phyloP scores from a whole-genome alignment of 2,113 vertebrate genomes.

The Ictalurus punctatus region DNA sequence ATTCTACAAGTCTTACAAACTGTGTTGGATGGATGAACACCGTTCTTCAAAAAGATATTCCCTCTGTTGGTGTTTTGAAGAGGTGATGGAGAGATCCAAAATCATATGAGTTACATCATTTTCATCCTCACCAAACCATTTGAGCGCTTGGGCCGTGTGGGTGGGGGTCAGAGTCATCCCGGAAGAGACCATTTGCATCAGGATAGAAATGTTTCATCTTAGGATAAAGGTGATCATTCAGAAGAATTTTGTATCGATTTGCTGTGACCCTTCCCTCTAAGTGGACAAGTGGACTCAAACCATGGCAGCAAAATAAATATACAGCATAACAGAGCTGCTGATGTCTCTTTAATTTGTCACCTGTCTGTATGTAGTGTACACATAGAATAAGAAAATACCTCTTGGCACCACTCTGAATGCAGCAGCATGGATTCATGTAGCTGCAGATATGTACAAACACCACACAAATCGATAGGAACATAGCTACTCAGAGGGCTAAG shows the following conservation, averaged over 20 bases:
- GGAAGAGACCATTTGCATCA: neutral
- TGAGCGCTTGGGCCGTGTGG: neutral
- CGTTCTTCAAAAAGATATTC: neutral
- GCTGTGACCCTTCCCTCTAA: neutral
- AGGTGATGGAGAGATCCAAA: neutral
- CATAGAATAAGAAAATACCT: neutral
- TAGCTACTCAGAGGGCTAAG: neutral
- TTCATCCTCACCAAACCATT: neutral
- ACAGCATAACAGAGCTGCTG: neutral
- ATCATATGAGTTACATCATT: neutral
- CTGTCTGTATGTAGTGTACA: neutral
- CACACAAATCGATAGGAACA: neutral
- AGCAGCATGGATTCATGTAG: neutral
- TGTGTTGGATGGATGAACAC: neutral
- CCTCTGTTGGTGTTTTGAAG: neutral
- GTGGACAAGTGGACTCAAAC: neutral
- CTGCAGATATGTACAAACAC: neutral
- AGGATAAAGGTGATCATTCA: neutral
- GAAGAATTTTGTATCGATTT: neutral
- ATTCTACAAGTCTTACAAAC: neutral
- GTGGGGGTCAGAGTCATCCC: neutral
- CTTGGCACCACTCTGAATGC: neutral
- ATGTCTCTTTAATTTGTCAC: conserved; percentile 2
- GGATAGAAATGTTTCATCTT: neutral
- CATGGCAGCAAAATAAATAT: neutral